A percentile compares a stretch with the other conserved stretches of the same genome.
phyloP scores from a whole-genome alignment of 2,113 vertebrate species.

The Cyanoliseus patagonus region DNA sequence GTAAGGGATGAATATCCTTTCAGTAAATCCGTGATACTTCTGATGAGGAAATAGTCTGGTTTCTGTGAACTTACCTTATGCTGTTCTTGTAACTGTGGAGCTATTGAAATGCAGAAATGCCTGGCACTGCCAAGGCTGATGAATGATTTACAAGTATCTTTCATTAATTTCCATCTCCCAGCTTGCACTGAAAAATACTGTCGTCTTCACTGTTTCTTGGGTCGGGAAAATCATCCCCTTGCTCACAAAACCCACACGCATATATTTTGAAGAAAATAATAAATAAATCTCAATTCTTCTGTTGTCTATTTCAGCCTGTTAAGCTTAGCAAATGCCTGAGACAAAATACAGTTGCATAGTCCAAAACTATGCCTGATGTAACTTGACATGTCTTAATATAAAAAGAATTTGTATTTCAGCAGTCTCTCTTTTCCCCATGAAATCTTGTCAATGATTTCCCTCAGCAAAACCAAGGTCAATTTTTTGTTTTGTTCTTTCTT shows the following conservation, averaged over 20 bases:
- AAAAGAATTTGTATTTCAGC: slow-evolving; percentile 40
- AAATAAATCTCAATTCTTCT: slow-evolving; percentile 25
- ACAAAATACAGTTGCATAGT: slow-evolving; percentile 43
- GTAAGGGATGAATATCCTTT: slow-evolving; percentile 21
- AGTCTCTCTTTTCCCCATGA: not conserved
- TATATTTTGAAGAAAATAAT: not conserved
- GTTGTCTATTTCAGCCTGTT: slow-evolving; percentile 45
- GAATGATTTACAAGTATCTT: slow-evolving; percentile 62
- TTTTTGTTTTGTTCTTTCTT: not conserved
- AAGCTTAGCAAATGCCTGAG: slow-evolving; percentile 39
- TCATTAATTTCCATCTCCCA: slow-evolving; percentile 50
- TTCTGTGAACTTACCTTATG: slow-evolving; percentile 42
- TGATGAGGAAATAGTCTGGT: slow-evolving; percentile 9
- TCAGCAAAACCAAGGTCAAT: slow-evolving; percentile 15
- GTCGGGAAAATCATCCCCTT: not conserved
- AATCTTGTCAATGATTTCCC: slow-evolving; percentile 33
- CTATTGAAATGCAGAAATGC: slow-evolving; percentile 51
- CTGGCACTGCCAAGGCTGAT: slow-evolving; percentile 45
- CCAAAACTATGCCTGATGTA: slow-evolving; percentile 25
- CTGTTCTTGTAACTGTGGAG: slow-evolving; percentile 13
- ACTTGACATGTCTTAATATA: slow-evolving; percentile 49
- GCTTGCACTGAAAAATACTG: not conserved
- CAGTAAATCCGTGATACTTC: not conserved
- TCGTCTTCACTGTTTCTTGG: not conserved
- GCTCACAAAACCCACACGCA: not conserved